Base-by-base conservation (phyloP, 53 echinoderm and acorn worm species). In the Stichopus horrens region DNA sequence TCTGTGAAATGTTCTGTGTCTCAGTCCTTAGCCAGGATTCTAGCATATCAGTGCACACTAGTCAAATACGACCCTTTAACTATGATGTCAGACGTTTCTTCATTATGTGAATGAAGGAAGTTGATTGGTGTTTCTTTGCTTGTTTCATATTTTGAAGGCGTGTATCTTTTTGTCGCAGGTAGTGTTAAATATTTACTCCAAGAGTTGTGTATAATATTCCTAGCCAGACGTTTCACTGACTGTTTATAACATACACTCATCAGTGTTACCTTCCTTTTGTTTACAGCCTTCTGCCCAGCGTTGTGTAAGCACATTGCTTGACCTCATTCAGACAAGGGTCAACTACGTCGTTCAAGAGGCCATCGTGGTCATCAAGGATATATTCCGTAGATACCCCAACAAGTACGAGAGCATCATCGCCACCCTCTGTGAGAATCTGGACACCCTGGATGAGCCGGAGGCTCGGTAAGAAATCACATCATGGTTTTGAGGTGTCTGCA, bases 311-410 rank as follows among this genome's bases (percentile, higher is more conserved):
- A 97, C 97, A 7, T 92, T 97, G 55, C 95, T 97, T 51, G 97
- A 97, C 77, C 95, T 97, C 78, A 97, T 97, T 90, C 97, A 97
- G 76, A 97, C 97, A 74, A 97, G 95, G 88, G 97, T 97, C 90
- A 97, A 97, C 94, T 97, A 97, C 56, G 97, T 97, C 9, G 97
- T 97, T 23, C 97, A 97, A 88, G 97, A 97, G 90, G 97, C 97
- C 77, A 95, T 97, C 23, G 97, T 97, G 13, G 97, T 97, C 86
- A 97, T 97, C 90, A 97, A 97, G 91, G 97, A 97, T 57, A 97
- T 97, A 90, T 97, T 97, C 95, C 93, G 97, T 65, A 97, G 95
- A 85, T 97, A 97, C 88, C 97, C 97, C 89, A 97, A 97, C 92
- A 97, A 97, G 88, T 97, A 97, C 65, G 97, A 97, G 89, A 97